Conservation (phyloP, 2,113 vertebrate species). For the Varanus salvator region DNA sequence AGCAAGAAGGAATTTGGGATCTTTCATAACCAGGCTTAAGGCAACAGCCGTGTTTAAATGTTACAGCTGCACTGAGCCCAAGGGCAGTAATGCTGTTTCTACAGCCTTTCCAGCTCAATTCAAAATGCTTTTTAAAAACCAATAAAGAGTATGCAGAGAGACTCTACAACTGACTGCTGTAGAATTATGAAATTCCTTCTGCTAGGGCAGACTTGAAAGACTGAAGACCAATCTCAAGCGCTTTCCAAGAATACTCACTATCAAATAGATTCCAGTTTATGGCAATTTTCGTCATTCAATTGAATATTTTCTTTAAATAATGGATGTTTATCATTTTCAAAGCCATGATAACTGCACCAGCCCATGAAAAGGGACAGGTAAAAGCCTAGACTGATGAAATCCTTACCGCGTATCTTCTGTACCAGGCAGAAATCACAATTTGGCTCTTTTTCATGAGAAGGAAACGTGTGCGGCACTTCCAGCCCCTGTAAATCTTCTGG, state of each 20-base stretch:
- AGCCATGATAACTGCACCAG: neutral
- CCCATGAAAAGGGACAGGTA: neutral
- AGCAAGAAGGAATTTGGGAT: neutral
- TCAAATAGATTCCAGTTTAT: neutral
- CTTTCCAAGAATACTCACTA: neutral
- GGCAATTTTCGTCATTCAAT: neutral
- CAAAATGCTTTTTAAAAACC: neutral
- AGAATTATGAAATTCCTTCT: neutral
- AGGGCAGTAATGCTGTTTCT: neutral
- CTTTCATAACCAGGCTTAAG: neutral
- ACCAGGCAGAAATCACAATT: slow-evolving; percentile 92
- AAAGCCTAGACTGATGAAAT: neutral
- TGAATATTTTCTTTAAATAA: neutral
- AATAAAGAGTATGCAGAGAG: neutral
- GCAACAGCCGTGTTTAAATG: neutral
- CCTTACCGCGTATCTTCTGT: slow-evolving; percentile 88
- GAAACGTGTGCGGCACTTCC: slow-evolving; percentile 91
- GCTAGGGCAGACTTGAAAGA: neutral
- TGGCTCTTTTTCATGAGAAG: slow-evolving; percentile 93
- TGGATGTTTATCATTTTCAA: neutral
- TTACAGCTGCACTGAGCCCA: neutral
- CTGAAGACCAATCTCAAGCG: neutral
- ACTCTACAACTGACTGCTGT: neutral
- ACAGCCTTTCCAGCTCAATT: neutral
- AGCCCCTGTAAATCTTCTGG: slow-evolving; percentile 96